Evolutionary conservation across 2,113 vertebrate genomes (phyloP).

Genomic region (Poecilia latipinna): DNA sequence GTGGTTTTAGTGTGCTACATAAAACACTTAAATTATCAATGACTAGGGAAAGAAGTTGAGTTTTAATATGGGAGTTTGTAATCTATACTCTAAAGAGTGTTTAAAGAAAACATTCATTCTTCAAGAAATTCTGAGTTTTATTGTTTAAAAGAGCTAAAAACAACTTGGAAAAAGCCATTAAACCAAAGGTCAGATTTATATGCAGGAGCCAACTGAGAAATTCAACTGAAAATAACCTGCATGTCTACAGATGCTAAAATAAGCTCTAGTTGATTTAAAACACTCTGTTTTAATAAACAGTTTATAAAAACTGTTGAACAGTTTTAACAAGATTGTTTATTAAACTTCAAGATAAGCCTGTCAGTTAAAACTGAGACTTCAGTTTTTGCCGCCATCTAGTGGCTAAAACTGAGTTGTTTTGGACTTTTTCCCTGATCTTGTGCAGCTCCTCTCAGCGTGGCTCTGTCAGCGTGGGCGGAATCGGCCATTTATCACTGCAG

Average conservation of each 20-base stretch:
- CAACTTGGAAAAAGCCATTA: neutral
- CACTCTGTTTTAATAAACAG: neutral
- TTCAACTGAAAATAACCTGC: neutral
- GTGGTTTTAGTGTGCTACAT: too few species aligned
- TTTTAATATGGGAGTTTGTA: too few species aligned
- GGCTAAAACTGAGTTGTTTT: neutral
- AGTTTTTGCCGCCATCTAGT: slow-evolving; percentile 40
- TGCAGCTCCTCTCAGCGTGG: neutral
- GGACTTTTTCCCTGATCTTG: neutral
- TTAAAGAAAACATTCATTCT: neutral
- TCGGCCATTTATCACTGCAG: neutral
- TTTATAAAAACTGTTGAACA: too few species aligned
- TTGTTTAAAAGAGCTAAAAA: neutral
- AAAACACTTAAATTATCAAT: too few species aligned
- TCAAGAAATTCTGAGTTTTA: neutral
- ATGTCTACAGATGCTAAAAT: neutral
- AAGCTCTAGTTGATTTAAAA: neutral
- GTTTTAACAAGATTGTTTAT: too few species aligned
- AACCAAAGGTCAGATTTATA: neutral
- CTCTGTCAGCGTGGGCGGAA: neutral
- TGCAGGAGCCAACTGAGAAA: neutral
- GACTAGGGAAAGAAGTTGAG: too few species aligned
- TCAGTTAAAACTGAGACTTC: neutral
- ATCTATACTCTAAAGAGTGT: too few species aligned
- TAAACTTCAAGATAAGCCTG: too few species aligned